These are phyloP conservation scores for Drosophila austrosaltans DNA, from an alignment of 2,888 invertebrate species.

Conservation along the genomic window DNA sequence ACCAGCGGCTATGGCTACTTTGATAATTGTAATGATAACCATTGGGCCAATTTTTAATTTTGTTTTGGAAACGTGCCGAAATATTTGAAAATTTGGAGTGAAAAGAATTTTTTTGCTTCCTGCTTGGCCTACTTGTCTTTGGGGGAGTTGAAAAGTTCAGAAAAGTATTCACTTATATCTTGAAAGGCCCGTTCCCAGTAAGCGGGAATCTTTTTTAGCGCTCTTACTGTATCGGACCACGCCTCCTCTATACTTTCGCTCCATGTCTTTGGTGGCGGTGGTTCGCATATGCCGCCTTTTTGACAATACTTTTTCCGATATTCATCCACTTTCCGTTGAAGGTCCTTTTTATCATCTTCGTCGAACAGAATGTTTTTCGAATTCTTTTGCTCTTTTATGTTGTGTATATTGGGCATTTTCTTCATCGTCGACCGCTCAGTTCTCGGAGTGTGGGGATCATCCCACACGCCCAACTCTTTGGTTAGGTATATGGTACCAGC, in stretches of 20 bases:
- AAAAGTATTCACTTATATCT: constrained; percentile 16
- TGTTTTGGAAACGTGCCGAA: neutral
- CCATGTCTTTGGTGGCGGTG: constrained; percentile 31
- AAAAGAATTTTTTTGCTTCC: neutral
- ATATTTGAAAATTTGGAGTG: neutral
- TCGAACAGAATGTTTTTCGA: constrained; percentile 10
- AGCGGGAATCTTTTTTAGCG: constrained; percentile 35
- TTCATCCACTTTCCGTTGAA: constrained; percentile 36
- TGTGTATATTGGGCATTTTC: neutral
- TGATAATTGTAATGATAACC: constrained; percentile 33
- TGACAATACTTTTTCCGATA: constrained; percentile 29
- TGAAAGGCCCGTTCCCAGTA: constrained; percentile 37
- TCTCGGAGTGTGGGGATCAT: neutral
- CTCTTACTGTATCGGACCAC: constrained; percentile 36
- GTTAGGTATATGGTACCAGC: constrained; percentile 43
- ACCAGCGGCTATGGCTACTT: constrained; percentile 49
- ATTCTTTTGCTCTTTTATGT: neutral
- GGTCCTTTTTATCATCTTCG: constrained; percentile 35
- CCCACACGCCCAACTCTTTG: constrained; percentile 41
- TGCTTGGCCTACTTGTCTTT: constrained; percentile 39
- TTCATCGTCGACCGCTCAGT: neutral
- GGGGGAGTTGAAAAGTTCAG: constrained; percentile 21
- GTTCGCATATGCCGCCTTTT: constrained; percentile 29
- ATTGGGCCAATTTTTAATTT: constrained; percentile 21
- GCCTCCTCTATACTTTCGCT: constrained; percentile 33